Base-by-base conservation (phyloP, 2,113 vertebrate species). In the Origma solitaria region DNA sequence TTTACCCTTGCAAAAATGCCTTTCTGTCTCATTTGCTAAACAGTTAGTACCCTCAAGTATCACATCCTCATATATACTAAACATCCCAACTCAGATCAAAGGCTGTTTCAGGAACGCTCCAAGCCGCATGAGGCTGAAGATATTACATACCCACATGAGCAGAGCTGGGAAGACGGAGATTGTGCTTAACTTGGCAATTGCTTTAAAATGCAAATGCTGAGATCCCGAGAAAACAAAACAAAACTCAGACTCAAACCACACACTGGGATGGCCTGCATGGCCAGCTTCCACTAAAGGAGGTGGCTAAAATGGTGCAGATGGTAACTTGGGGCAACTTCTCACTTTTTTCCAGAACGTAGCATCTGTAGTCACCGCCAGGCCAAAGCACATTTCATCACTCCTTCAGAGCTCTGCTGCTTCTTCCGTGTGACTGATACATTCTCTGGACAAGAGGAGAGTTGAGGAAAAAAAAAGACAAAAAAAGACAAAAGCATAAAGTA, bases 1-100 rank as follows among this genome's bases (percentile, higher is more conserved):
- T n/a, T 69, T 80, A 80, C 50, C 33, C 76, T 81, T 68, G 71
- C 53, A 83, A 92, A 91, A 93, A 84, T 54, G 66, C 54, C 58
- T 14, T 76, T 92, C 86, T 53, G 2, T 75, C 56, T 81, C 68
- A 88, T 70, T 85, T 86, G 75, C 76, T 78, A 75, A 68, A 71
- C 60, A 86, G 57, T 54, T 66, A 95, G 37, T 86, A 85, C 49
- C 90, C 69, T 68, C 56, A 90, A 78, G 68, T 92, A 68, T 20
- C 10, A 62, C 1, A 1, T 53, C 37, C 60, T 90, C 79, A 86
- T 85, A 95, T 85, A 77, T 35, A 83, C 79, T 66, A 61, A 86
- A 66, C 64, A 60, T 24, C 44, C 64, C 57, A 73, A 45, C 24
- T 40, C 60, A 68, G 56, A 94, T 75, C 88, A 95, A 94, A 96